Percentiles rank a stretch among this genome's conserved stretches.
Conservation (phyloP, 2,113 vertebrate genomes). For the Grallaria varia region DNA sequence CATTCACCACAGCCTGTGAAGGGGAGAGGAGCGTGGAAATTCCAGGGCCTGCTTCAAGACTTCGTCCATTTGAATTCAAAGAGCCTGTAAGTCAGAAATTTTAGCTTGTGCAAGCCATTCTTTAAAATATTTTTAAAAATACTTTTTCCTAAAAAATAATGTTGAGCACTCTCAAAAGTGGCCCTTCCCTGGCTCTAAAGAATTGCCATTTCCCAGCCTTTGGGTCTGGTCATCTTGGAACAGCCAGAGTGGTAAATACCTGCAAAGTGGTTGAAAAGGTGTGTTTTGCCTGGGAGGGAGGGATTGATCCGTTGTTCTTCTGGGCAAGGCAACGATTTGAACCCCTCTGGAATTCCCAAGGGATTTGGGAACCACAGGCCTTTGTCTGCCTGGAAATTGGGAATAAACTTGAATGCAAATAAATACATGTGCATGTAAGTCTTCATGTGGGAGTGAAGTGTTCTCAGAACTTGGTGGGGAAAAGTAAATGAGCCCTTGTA, state of each 20-base stretch:
- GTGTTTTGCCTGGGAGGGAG: background rate
- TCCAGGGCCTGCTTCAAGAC: background rate
- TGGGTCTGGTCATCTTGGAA: background rate
- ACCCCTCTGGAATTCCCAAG: background rate
- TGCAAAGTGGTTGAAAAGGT: background rate
- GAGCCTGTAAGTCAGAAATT: constrained; percentile 52
- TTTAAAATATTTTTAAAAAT: background rate
- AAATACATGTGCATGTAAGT: background rate
- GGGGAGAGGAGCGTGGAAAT: constrained; percentile 20
- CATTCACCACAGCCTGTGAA: constrained; percentile 37
- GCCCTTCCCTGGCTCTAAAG: background rate
- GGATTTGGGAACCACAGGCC: background rate
- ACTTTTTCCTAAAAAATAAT: background rate
- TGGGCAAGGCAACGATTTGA: background rate
- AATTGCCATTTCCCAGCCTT: background rate
- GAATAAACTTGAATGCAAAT: background rate
- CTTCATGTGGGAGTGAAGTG: background rate
- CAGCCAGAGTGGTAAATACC: background rate
- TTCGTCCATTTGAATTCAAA: background rate
- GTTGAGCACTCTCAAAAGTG: background rate
- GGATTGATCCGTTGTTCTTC: background rate
- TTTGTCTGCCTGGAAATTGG: background rate
- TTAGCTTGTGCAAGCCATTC: background rate
- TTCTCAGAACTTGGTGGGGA: background rate
- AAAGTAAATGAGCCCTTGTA: background rate